Percentiles rank a stretch among this genome's conserved stretches.
phyloP scores from a whole-genome alignment of 2,797 vertebrate genomes.

The Crenuchus spilurus region DNA sequence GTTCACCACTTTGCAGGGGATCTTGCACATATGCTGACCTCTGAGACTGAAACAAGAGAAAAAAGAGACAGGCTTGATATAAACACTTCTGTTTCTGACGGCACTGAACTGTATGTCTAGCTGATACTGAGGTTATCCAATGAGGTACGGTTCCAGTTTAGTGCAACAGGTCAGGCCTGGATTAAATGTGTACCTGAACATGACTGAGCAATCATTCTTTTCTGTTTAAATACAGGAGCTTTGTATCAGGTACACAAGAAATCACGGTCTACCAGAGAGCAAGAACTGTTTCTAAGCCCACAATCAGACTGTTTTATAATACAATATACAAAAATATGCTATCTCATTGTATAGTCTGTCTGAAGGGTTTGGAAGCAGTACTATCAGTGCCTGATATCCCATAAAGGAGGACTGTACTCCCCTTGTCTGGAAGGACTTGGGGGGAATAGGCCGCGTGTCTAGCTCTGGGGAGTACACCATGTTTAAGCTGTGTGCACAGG shows the following conservation, averaged over 20 bases:
- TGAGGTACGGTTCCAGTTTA: neutral
- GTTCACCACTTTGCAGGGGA: conserved; percentile 81
- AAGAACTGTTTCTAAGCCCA: conserved; percentile 37
- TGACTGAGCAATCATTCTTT: neutral
- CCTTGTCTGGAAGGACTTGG: conserved; percentile 54
- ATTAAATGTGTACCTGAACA: conserved; percentile 39
- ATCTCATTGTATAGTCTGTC: conserved; percentile 22
- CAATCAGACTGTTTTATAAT: conserved; percentile 10
- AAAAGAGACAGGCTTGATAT: conserved; percentile 23
- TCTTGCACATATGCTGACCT: conserved; percentile 81
- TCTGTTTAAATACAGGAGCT: neutral
- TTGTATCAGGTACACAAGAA: conserved; percentile 20
- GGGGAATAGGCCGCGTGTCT: conserved; percentile 55
- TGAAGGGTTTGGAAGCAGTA: conserved; percentile 35
- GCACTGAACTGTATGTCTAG: conserved; percentile 2
- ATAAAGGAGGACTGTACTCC: conserved; percentile 58
- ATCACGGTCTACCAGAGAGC: conserved; percentile 22
- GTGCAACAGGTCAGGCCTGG: conserved; percentile 35
- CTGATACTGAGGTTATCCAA: conserved; percentile 23
- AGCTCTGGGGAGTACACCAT: conserved; percentile 59
- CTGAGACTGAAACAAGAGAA: conserved; percentile 76
- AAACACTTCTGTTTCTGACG: conserved; percentile 2
- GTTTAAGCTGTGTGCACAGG: conserved; percentile 62
- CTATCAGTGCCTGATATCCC: conserved; percentile 39
- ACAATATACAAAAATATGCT: too few relatives aligned